phyloP scores from a whole-genome alignment of 2,113 vertebrate genomes.

The Echinops telfairi region DNA sequence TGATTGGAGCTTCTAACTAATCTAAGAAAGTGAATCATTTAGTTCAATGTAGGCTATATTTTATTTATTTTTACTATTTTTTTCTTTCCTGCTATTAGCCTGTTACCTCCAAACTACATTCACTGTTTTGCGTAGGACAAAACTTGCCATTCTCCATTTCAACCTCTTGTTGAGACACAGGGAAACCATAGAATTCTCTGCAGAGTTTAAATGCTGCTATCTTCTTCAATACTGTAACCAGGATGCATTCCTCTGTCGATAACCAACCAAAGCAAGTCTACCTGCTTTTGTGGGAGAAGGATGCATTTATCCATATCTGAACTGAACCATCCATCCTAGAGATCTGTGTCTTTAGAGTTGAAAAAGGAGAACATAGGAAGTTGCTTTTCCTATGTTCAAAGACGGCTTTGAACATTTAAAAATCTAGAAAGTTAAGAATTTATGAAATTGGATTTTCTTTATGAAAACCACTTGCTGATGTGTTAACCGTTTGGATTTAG shows the following conservation, averaged over 20 bases:
- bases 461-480: constrained; percentile 54
- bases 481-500: constrained; percentile 55
- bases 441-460: constrained; percentile 49
- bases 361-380: constrained; percentile 8
- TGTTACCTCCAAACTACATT: constrained; percentile 35
- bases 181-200: constrained; percentile 50
- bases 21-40: constrained; percentile 23
- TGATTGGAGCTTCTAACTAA: constrained; percentile 9
- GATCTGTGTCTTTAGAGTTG: background rate
- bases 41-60: constrained; percentile 52
- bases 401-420: constrained; percentile 40
- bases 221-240: constrained; percentile 48
- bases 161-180: constrained; percentile 45
- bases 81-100: constrained; percentile 30
- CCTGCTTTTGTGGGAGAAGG: constrained; percentile 8
- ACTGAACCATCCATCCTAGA: constrained; percentile 42
- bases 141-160: constrained; percentile 20
- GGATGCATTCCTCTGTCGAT: constrained; percentile 32
- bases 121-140: constrained; percentile 58
- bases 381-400: constrained; percentile 38
- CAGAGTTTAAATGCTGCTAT: constrained; percentile 55
- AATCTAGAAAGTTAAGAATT: constrained; percentile 44
- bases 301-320: constrained; percentile 28
- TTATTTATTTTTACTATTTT: background rate
- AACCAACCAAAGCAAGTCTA: constrained; percentile 58